Percentiles rank a stretch among this genome's conserved stretches.
Evolutionary conservation across 2,888 invertebrate species (phyloP).

Genomic region (Harpagoxenus sublaevis): DNA sequence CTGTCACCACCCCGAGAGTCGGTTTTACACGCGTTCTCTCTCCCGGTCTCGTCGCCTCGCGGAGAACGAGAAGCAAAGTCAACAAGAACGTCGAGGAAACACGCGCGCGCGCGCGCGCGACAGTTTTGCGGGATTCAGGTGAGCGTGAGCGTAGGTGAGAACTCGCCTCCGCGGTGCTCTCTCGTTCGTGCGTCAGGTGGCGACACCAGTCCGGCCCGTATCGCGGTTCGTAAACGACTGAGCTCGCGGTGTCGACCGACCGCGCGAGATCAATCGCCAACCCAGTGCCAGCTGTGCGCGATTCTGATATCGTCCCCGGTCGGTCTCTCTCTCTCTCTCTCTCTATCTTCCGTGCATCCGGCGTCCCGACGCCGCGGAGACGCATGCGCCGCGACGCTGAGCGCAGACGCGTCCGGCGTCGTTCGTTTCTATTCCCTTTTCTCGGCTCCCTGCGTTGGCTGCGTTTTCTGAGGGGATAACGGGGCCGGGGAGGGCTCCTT

Average conservation of each 20-base stretch:
- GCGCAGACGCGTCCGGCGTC: background rate
- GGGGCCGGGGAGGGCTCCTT: background rate
- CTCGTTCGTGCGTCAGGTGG: conserved; percentile 62
- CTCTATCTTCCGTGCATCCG: background rate
- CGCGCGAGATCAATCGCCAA: conserved; percentile 59
- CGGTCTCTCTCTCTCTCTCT: conserved; percentile 29
- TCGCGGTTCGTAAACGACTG: conserved; percentile 66
- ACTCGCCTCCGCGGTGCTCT: background rate
- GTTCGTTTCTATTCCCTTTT: too few species aligned
- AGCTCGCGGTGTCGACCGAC: conserved; percentile 41
- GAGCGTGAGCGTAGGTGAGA: background rate
- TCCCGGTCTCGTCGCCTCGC: background rate
- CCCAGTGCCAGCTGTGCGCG: conserved; percentile 55
- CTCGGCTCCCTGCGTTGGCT: background rate
- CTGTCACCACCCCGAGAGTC: background rate
- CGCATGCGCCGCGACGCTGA: conserved; percentile 37
- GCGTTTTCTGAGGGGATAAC: too few species aligned
- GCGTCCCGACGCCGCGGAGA: background rate
- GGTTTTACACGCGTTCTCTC: too few species aligned
- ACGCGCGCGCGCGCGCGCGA: too few species aligned
- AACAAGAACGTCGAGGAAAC: background rate
- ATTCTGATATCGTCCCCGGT: conserved; percentile 20
- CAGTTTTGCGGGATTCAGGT: too few species aligned
- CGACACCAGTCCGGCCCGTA: conserved; percentile 51
- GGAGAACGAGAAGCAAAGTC: background rate